Percentiles rank a stretch among this genome's conserved stretches.
Conservation (phyloP, 2,113 vertebrate species). For the Vidua macroura region DNA sequence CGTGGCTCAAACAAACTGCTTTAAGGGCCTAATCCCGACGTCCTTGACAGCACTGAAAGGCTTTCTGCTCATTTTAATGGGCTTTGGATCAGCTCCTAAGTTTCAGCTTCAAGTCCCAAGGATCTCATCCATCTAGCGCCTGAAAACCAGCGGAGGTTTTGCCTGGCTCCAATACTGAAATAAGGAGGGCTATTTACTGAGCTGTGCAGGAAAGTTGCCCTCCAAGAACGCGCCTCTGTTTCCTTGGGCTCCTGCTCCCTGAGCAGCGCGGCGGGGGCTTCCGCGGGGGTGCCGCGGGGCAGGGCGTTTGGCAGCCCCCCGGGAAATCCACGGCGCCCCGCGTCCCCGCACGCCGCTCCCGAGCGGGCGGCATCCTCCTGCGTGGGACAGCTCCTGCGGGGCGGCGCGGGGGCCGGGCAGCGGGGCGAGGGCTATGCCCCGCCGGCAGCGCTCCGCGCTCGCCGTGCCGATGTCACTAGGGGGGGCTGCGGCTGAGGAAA, state of each 20-base stretch:
- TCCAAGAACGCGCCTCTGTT: neutral
- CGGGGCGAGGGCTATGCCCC: neutral
- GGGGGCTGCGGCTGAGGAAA: conserved; percentile 61
- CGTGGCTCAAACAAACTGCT: neutral
- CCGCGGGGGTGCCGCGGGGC: too few relatives aligned
- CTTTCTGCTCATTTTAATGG: conserved; percentile 1
- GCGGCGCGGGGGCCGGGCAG: neutral
- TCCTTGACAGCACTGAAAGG: neutral
- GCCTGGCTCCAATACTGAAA: neutral
- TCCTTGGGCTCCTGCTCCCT: neutral
- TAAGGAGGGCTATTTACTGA: neutral
- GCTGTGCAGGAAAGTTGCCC: neutral
- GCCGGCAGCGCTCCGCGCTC: conserved; percentile 58
- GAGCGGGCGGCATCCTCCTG: neutral
- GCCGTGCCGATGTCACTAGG: conserved; percentile 69
- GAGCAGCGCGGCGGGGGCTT: neutral
- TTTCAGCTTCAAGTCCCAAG: neutral
- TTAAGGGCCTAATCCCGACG: neutral
- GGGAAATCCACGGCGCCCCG: neutral
- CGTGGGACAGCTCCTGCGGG: neutral
- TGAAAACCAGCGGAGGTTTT: neutral
- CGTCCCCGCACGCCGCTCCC: neutral
- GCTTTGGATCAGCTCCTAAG: neutral
- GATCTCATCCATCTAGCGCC: neutral
- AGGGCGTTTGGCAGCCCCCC: neutral